These are phyloP conservation scores for Adelges cooleyi DNA, from an alignment of 1,140 invertebrate genomes.

Conservation along the genomic window DNA sequence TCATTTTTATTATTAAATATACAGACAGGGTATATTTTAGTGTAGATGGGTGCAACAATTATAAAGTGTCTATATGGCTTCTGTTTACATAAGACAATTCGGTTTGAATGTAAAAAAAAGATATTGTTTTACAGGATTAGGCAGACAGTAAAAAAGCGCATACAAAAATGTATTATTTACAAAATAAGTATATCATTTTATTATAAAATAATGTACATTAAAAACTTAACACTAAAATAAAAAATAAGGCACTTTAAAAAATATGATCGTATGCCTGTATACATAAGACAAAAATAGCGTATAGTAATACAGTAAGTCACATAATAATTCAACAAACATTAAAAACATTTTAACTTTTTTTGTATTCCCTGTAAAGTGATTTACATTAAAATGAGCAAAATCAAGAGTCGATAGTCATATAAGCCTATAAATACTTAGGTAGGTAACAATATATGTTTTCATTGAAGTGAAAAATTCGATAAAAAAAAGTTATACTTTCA, in stretches of 20 bases:
- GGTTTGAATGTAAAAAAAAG: too few relatives aligned
- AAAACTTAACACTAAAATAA: conserved; percentile 23
- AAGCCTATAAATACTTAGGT: conserved; percentile 4
- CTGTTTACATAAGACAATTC: too few relatives aligned
- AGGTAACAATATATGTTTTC: conserved; percentile 12
- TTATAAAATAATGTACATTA: conserved; percentile 15
- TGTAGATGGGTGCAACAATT: too few relatives aligned
- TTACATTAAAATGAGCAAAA: conserved; percentile 5
- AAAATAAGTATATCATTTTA: conserved; percentile 12
- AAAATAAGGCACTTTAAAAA: conserved; percentile 24
- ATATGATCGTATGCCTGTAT: conserved; percentile 1
- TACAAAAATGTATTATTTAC: conserved; percentile 1
- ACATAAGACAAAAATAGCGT: neutral
- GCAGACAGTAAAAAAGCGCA: too few relatives aligned
- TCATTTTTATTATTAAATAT: too few relatives aligned
- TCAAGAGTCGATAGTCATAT: conserved; percentile 19
- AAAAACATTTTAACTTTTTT: conserved; percentile 6
- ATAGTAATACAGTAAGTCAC: neutral
- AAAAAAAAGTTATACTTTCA: neutral
- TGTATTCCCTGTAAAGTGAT: neutral
- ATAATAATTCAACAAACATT: conserved; percentile 18
- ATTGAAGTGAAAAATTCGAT: neutral
- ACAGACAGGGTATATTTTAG: too few relatives aligned
- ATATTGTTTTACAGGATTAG: too few relatives aligned
- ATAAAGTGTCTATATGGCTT: too few relatives aligned